Conservation (phyloP, 2,113 vertebrate genomes). For the Agelaius tricolor region DNA sequence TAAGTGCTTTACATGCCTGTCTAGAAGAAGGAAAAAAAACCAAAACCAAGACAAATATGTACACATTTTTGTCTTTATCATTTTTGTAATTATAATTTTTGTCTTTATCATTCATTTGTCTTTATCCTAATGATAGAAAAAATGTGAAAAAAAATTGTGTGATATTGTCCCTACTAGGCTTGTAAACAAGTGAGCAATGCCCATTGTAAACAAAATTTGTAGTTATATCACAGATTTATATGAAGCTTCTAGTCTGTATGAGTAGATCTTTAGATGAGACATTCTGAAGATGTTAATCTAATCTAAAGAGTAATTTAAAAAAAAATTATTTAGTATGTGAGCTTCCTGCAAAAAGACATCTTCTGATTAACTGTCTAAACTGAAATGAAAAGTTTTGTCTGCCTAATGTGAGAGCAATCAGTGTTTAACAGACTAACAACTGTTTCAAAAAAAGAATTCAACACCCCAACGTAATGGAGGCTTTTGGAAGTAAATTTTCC, state of each 20-base stretch:
- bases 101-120: not conserved
- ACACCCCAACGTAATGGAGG: not conserved
- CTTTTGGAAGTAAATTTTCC: conserved; percentile 39
- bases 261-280: not conserved
- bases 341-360: conserved; percentile 26
- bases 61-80: not conserved
- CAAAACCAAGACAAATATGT: not conserved
- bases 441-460: conserved; percentile 23
- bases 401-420: conserved; percentile 32
- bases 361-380: conserved; percentile 59
- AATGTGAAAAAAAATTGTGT: not conserved
- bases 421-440: conserved; percentile 62
- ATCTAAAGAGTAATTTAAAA: not conserved
- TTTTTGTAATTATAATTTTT: not conserved
- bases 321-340: conserved; percentile 46
- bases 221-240: not conserved
- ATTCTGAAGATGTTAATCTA: not conserved
- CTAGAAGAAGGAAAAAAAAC: not conserved
- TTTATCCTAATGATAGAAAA: not conserved
- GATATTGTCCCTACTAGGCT: not conserved
- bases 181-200: not conserved
- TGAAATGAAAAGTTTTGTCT: conserved; percentile 47
- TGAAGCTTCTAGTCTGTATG: conserved; percentile 20
- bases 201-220: conserved; percentile 8
- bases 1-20: not conserved